Base-by-base conservation (phyloP, 37 sponge, comb jelly and placozoan genomes). In the Hexactinellida sp. region DNA sequence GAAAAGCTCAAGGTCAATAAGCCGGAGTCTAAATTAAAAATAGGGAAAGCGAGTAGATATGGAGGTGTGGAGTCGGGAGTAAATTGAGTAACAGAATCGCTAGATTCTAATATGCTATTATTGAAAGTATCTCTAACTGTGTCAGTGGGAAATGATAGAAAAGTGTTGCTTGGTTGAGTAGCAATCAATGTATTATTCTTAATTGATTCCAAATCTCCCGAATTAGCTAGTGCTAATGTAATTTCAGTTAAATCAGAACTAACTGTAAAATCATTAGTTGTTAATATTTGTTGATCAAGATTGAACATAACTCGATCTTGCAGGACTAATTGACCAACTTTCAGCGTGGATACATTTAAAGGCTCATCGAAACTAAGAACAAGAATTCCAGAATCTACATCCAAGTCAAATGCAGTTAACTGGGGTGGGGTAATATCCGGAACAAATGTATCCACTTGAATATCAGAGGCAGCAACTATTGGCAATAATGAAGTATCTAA, bases 281-380 rank as follows among this genome's bases (percentile, higher is more conserved):
- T 87, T 37, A 38, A 54, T 13, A 7, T 23, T 1, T 47, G 37
- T 30, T 24, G 1, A 37, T 1, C 54, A 47, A 41, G 0, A 10
- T 24, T 0, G 54, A 84, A 38, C 0, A 37, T 19, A 28, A 28
- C 38, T 38, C 71, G 86, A 34, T 88, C 89, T 38, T 87, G 87
- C 36, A 95, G 82, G 3, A 37, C n/a, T 47, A 95, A 37, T 34
- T 85, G 39, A 0, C 54, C 24, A 0, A 92, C 83, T 1, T 89
- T 37, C 13, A 93, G 63, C 13, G 88, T 90, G 5, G 83, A 19
- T 0, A 84, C 85, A 54, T 95, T 88, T 54, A 95, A 37, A 0
- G 96, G 92, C 55, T 95, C 96, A 51, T 90, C 88, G 36, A 95
- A 95, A 47, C 38, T 82, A 0, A 95, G 86, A 0, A 86, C 83